A percentile compares a stretch with the other conserved stretches of the same genome.
These are phyloP conservation scores for Caligus rogercresseyi DNA, from an alignment of 1,140 invertebrate species.

Conservation along the genomic window DNA sequence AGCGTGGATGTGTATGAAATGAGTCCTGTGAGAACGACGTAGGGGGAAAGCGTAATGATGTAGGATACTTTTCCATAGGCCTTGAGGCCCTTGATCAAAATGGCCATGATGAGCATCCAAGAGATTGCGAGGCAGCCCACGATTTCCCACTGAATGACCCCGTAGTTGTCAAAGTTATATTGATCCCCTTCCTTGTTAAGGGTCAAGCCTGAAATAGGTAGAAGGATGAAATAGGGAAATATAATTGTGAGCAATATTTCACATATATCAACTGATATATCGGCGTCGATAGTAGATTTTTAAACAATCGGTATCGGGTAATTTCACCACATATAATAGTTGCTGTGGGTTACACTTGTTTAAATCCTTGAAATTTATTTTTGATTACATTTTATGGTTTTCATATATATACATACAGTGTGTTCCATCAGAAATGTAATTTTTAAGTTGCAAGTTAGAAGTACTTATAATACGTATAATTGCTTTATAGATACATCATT, in stretches of 20 bases:
- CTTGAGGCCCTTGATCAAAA: constrained; percentile 7
- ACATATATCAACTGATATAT: not conserved
- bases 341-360: not conserved
- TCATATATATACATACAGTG: no score
- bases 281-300: not conserved
- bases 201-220: not conserved
- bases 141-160: constrained; percentile 38
- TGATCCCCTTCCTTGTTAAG: not conserved
- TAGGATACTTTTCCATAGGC: constrained; percentile 22
- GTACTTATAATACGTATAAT: no score
- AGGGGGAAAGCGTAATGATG: constrained; percentile 48
- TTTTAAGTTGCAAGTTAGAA: no score
- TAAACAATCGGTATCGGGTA: not conserved
- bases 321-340: not conserved
- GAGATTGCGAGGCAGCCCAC: constrained; percentile 23
- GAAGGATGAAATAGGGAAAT: not conserved
- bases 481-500: no score
- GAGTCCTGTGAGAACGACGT: constrained; percentile 43
- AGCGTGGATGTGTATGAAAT: constrained; percentile 43
- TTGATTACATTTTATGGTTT: no score
- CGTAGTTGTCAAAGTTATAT: constrained; percentile 22
- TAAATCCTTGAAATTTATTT: not conserved
- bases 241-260: not conserved
- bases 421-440: no score
- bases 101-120: not conserved